Percentiles rank a stretch among this genome's conserved stretches.
These are phyloP conservation scores for Oostethus manadensis DNA, from an alignment of 2,113 vertebrate species.

Conservation along the genomic window DNA sequence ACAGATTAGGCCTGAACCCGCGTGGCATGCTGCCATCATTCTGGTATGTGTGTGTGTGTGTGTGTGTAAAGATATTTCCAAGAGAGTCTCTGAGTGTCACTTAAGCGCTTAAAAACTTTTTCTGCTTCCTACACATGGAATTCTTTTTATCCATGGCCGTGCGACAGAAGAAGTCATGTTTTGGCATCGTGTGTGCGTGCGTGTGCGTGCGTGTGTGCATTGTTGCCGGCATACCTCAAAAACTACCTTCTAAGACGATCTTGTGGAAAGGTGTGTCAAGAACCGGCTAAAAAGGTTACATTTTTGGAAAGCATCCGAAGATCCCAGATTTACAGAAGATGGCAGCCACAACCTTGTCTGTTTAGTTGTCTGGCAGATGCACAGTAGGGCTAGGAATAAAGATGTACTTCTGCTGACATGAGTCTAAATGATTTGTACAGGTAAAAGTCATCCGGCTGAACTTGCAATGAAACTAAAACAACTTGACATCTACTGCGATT, in stretches of 20 bases:
- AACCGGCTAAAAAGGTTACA: background rate
- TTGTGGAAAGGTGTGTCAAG: background rate
- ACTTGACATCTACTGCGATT: too few species aligned
- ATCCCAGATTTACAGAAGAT: background rate
- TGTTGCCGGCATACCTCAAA: background rate
- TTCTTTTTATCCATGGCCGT: background rate
- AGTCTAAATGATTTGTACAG: too few species aligned
- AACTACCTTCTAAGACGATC: background rate
- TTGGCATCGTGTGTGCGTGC: background rate
- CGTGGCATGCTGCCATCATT: constrained; percentile 84
- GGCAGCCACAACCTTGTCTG: background rate
- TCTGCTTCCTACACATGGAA: background rate
- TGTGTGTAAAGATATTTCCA: constrained; percentile 48
- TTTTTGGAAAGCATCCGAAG: too few species aligned
- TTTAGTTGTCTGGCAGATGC: background rate
- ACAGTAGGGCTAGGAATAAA: background rate
- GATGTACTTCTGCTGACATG: too few species aligned
- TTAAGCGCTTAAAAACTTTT: constrained; percentile 26
- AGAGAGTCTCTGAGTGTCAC: constrained; percentile 41
- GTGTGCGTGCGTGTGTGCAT: background rate
- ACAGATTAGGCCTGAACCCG: constrained; percentile 80
- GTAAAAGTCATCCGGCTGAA: too few species aligned
- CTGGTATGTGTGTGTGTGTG: constrained; percentile 49
- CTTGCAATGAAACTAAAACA: too few species aligned
- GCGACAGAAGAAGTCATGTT: background rate